Percentiles rank a stretch among this genome's conserved stretches.
These are phyloP conservation scores for Tholera decimalis DNA, from an alignment of 2,888 invertebrate species.

Conservation along the genomic window DNA sequence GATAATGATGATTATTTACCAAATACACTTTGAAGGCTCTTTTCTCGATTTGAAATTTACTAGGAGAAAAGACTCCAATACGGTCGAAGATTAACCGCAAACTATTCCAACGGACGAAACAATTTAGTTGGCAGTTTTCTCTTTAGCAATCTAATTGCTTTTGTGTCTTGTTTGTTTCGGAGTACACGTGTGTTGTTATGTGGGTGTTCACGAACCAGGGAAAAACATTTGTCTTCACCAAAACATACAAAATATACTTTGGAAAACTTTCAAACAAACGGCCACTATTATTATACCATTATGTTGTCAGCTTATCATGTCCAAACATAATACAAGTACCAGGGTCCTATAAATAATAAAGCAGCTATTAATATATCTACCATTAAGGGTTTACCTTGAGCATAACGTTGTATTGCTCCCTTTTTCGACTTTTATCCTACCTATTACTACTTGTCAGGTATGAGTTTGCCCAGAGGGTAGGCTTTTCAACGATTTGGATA, in stretches of 20 bases:
- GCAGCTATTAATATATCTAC: conserved; percentile 35
- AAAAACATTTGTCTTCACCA: background rate
- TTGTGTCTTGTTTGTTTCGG: background rate
- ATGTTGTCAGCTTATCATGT: conserved; percentile 37
- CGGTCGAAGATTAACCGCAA: background rate
- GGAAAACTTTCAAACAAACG: conserved; percentile 31
- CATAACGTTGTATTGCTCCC: conserved; percentile 21
- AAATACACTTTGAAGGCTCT: no score
- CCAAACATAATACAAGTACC: conserved; percentile 31
- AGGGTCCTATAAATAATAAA: conserved; percentile 45
- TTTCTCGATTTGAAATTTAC: background rate
- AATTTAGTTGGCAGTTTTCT: background rate
- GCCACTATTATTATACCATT: conserved; percentile 22
- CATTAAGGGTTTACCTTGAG: conserved; percentile 46
- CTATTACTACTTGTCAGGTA: conserved; percentile 36
- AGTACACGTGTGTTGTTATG: background rate
- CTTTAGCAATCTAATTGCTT: background rate
- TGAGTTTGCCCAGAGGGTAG: conserved; percentile 44
- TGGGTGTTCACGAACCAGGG: background rate
- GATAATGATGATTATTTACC: no score
- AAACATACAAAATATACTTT: conserved; percentile 12
- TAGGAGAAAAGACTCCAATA: background rate
- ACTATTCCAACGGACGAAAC: background rate
- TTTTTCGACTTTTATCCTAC: conserved; percentile 37
- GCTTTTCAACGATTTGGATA: conserved; percentile 46